Base-by-base conservation (phyloP, 2,888 invertebrate species). In the Bhutanitis thaidina region DNA sequence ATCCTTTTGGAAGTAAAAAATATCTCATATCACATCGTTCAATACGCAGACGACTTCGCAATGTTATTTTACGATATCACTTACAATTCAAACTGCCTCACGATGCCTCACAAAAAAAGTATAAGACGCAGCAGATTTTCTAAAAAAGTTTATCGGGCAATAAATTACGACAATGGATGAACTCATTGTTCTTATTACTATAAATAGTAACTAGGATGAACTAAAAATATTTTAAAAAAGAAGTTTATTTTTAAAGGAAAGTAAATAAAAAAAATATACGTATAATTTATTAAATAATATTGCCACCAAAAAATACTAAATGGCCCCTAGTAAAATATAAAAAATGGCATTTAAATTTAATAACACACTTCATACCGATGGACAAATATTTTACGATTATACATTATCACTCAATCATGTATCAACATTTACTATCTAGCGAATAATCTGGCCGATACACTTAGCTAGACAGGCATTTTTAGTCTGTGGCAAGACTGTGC, bases 401-500 rank as follows among this genome's bases (percentile, higher is more conserved):
- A 43, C 12, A 15, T 25, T 43, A 47, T 47, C 43, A 47, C 52
- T 37, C 13, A 15, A 37, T 34, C 20, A 36, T 46, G 34, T 38
- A 44, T 39, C n/a, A 49, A 46, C 14, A 37, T 41, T 43, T 20
- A 44, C 41, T 43, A 52, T 43, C 46, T 47, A 52, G 43, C 52
- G 43, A 29, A 14, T 47, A 20, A 40, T 25, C 52, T 48, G 35
- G 27, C 37, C 25, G 41, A 45, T 12, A 34, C 10, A 45, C 34
- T n/a, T 45, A 36, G 30, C 36, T 43, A 47, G 41, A 43, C 32
- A 14, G 44, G 27, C 39, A 38, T 46, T 52, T 52, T 52, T 52
- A 47, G 51, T 51, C 47, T 43, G 43, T 47, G 52, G 52, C 52
- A 52, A 52, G 53, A 53, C 44, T 48, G 39, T 48, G 49, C 48